A percentile compares a stretch with the other conserved stretches of the same genome.
Conservation (phyloP, 2,888 invertebrate genomes). For the Tromatobia lineatoria region DNA sequence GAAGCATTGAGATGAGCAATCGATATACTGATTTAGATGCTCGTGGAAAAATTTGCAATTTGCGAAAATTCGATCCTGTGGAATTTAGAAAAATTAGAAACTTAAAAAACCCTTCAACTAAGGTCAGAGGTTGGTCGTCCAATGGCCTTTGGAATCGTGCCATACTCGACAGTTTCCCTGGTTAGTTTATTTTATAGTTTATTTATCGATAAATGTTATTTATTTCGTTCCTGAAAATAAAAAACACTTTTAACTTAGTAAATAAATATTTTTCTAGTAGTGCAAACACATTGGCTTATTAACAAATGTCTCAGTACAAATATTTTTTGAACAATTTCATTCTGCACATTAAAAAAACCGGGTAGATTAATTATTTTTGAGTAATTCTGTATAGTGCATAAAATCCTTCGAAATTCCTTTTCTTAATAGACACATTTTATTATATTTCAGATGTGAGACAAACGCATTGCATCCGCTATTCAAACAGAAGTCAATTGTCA, state of each 20-base stretch:
- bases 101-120: neutral
- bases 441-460: conserved; percentile 74
- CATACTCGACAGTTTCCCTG: conserved; percentile 72
- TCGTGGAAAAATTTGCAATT: conserved; percentile 54
- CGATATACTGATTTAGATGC: conserved; percentile 71
- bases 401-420: neutral
- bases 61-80: conserved; percentile 61
- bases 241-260: too few relatives aligned
- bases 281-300: too few relatives aligned
- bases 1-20: conserved; percentile 61
- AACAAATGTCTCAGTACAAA: too few relatives aligned
- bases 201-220: neutral
- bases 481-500: conserved; percentile 75
- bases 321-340: too few relatives aligned
- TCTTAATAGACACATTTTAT: conserved; percentile 19
- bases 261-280: neutral
- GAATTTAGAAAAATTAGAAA: conserved; percentile 58
- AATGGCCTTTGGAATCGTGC: conserved; percentile 81
- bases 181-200: conserved; percentile 68
- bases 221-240: neutral
- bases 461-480: conserved; percentile 75
- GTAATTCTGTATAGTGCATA: too few relatives aligned
- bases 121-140: conserved; percentile 68
- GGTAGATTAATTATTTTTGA: too few relatives aligned
- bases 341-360: too few relatives aligned